A percentile compares a stretch with the other conserved stretches of the same genome.
Evolutionary conservation across 2,113 vertebrate species (phyloP).

Genomic region (Gallinago paraguaiae): DNA sequence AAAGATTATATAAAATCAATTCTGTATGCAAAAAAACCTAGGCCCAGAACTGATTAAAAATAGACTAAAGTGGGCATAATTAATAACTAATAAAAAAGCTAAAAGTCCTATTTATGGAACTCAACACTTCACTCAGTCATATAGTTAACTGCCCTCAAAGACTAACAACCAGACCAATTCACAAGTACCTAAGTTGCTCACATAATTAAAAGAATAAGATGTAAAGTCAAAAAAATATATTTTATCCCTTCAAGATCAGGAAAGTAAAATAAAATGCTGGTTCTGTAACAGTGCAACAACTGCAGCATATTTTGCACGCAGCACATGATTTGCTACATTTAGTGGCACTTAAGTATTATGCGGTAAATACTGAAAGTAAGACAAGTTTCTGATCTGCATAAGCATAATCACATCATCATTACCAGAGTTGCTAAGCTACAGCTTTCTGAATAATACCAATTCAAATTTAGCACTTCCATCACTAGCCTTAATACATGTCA

Average conservation of each 20-base stretch:
- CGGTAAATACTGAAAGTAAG: constrained; percentile 74
- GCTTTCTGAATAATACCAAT: constrained; percentile 49
- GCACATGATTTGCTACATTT: constrained; percentile 69
- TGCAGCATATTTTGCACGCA: constrained; percentile 61
- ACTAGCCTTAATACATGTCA: not conserved
- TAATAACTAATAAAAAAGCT: constrained; percentile 28
- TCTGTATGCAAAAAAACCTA: not conserved
- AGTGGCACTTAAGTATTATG: constrained; percentile 79
- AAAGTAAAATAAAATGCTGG: constrained; percentile 66
- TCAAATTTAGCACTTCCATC: not conserved
- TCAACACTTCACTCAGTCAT: constrained; percentile 14
- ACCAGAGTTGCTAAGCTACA: constrained; percentile 74
- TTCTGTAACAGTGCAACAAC: constrained; percentile 65
- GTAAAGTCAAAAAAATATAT: constrained; percentile 57
- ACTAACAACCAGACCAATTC: constrained; percentile 59
- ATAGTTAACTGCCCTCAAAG: constrained; percentile 10
- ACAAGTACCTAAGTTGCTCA: constrained; percentile 47
- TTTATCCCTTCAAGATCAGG: constrained; percentile 35
- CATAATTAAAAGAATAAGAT: not conserved
- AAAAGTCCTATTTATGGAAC: not conserved
- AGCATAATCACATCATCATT: constrained; percentile 66
- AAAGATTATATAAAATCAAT: not conserved
- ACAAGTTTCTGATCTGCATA: constrained; percentile 72
- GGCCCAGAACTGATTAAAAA: constrained; percentile 6
- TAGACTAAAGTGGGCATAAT: not conserved